phyloP scores from a whole-genome alignment of 2,797 vertebrate genomes.

The Pogonophryne albipinna region DNA sequence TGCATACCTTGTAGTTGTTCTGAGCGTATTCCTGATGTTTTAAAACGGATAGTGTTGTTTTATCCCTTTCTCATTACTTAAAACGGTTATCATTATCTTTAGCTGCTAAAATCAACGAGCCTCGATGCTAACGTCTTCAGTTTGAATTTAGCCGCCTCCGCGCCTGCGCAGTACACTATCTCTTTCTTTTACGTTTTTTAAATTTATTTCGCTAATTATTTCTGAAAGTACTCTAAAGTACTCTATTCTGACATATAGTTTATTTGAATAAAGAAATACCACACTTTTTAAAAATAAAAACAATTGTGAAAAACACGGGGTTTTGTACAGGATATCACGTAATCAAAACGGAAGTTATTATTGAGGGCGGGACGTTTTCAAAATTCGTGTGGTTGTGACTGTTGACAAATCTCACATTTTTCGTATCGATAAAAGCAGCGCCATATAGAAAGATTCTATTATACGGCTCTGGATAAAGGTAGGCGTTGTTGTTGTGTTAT shows the following conservation, averaged over 20 bases:
- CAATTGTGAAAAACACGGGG: not conserved
- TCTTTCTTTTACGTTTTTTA: no score
- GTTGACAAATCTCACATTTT: slow-evolving; percentile 9
- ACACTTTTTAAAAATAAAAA: not conserved
- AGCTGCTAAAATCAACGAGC: slow-evolving; percentile 43
- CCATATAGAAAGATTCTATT: no score
- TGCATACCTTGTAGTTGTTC: slow-evolving; percentile 48
- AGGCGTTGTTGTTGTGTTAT: not conserved
- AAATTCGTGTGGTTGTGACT: slow-evolving; percentile 41
- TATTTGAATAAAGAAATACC: accelerated
- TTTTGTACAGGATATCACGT: slow-evolving; percentile 31
- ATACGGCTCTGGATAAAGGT: slow-evolving; percentile 47
- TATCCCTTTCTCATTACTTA: not conserved
- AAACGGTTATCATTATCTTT: slow-evolving; percentile 26
- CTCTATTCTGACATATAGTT: accelerated
- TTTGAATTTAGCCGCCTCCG: slow-evolving; percentile 83
- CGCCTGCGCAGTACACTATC: slow-evolving; percentile 61
- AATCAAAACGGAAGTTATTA: slow-evolving; percentile 20
- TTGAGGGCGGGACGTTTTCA: slow-evolving; percentile 62
- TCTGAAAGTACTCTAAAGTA: accelerated
- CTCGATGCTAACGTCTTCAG: slow-evolving; percentile 52
- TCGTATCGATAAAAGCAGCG: no score
- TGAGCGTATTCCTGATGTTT: not conserved
- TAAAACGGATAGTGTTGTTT: not conserved
- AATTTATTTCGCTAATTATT: not conserved